A percentile compares a stretch with the other conserved stretches of the same genome.
Conservation (phyloP, 1,140 invertebrate species). For the Macrostomum lignano region DNA sequence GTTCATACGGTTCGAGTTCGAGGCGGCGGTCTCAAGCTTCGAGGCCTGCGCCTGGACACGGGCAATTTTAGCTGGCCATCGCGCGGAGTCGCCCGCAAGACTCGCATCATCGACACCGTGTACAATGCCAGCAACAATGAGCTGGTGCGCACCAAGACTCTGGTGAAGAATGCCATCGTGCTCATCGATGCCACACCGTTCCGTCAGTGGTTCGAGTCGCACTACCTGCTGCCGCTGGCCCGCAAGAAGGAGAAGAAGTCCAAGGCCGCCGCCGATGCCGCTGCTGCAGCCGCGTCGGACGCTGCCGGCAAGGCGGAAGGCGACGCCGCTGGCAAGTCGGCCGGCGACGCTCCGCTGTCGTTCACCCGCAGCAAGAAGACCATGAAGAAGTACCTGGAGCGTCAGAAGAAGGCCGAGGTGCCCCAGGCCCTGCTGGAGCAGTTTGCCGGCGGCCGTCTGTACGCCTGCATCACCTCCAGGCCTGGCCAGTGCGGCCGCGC, state of each 20-base stretch:
- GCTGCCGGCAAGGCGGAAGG: neutral
- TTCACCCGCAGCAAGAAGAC: conserved; percentile 73
- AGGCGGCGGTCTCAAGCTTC: conserved; percentile 79
- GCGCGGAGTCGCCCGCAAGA: conserved; percentile 66
- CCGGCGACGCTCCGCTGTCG: conserved; percentile 63
- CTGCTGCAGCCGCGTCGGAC: too few relatives aligned
- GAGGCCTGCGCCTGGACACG: conserved; percentile 71
- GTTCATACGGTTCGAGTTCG: conserved; percentile 72
- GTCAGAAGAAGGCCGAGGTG: conserved; percentile 68
- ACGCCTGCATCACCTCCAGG: conserved; percentile 48
- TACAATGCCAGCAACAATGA: conserved; percentile 94
- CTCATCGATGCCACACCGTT: conserved; percentile 90
- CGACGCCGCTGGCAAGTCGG: conserved; percentile 42
- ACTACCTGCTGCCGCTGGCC: conserved; percentile 71
- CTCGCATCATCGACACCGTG: conserved; percentile 92
- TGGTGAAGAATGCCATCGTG: conserved; percentile 91
- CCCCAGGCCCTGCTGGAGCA: conserved; percentile 74
- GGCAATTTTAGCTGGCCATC: conserved; percentile 94
- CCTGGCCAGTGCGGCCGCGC: conserved; percentile 82
- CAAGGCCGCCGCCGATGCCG: too few relatives aligned
- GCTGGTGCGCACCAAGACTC: conserved; percentile 87
- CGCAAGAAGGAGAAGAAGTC: conserved; percentile 79
- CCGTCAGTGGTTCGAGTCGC: conserved; percentile 88
- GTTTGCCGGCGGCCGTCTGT: conserved; percentile 67
- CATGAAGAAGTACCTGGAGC: conserved; percentile 62